phyloP scores from a whole-genome alignment of 2,113 vertebrate genomes.

The Notiomystis cincta region DNA sequence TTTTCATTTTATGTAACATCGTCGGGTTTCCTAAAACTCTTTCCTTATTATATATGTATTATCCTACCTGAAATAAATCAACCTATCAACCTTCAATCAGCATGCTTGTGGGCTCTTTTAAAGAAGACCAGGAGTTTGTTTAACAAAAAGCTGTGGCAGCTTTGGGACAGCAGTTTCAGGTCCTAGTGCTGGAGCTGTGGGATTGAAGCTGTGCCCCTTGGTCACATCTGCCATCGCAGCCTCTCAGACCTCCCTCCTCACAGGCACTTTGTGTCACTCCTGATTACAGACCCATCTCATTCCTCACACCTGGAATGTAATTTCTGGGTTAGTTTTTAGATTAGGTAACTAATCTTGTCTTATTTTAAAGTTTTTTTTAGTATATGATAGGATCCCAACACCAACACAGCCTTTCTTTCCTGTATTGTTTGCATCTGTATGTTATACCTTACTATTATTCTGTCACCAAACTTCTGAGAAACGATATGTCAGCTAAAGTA shows the following conservation, averaged over 20 bases:
- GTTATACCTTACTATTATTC: neutral
- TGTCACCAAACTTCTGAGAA: neutral
- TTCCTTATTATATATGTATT: neutral
- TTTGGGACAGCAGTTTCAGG: neutral
- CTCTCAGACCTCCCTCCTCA: neutral
- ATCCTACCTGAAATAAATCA: neutral
- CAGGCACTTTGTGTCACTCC: neutral
- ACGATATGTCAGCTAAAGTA: neutral
- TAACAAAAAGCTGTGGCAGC: neutral
- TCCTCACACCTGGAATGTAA: neutral
- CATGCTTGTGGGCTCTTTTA: neutral
- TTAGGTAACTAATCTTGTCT: neutral
- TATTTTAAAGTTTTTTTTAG: neutral
- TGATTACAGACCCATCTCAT: neutral
- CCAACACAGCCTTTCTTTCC: neutral
- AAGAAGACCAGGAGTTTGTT: neutral
- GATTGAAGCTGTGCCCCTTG: accelerated
- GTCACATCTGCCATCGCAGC: neutral
- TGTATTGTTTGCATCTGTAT: neutral
- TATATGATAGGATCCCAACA: neutral
- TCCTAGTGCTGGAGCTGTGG: neutral
- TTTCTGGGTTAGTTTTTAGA: neutral
- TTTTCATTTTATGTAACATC: neutral
- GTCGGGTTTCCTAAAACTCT: neutral
- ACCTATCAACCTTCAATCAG: neutral